A percentile compares a stretch with the other conserved stretches of the same genome.
phyloP scores from a whole-genome alignment of 2,888 invertebrate species.

The Suillia variegata region DNA sequence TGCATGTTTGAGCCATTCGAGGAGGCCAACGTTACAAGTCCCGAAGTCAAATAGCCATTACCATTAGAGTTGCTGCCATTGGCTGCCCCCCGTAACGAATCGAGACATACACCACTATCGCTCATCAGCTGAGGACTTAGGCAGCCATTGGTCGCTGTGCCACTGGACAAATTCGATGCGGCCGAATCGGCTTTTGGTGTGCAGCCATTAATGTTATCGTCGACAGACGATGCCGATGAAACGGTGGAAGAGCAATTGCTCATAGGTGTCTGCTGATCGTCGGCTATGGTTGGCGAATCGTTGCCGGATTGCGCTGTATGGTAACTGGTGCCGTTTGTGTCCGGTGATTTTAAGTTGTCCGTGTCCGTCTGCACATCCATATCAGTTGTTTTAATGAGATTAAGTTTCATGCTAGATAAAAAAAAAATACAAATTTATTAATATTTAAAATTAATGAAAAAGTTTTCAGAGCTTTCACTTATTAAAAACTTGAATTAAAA shows the following conservation, averaged over 20 bases:
- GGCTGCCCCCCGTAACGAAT: slow-evolving; percentile 39
- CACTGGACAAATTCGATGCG: slow-evolving; percentile 37
- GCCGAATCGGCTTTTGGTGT: slow-evolving; percentile 34
- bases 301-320: slow-evolving; percentile 73
- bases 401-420: slow-evolving; percentile 69
- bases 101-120: slow-evolving; percentile 64
- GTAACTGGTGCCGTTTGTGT: slow-evolving; percentile 66
- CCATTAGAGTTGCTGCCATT: slow-evolving; percentile 31
- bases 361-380: slow-evolving; percentile 56
- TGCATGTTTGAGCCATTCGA: slow-evolving; percentile 29
- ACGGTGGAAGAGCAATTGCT: slow-evolving; percentile 47
- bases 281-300: slow-evolving; percentile 54
- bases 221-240: slow-evolving; percentile 40
- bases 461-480: too few relatives aligned
- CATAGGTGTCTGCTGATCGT: slow-evolving; percentile 47
- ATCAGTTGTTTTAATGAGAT: slow-evolving; percentile 64
- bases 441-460: slow-evolving; percentile 40
- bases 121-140: slow-evolving; percentile 56
- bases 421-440: not conserved
- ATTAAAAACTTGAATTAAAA: too few relatives aligned
- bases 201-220: slow-evolving; percentile 41
- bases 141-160: slow-evolving; percentile 24
- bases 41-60: slow-evolving; percentile 23
- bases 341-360: slow-evolving; percentile 52
- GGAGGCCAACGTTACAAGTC: slow-evolving; percentile 18